Evolutionary conservation across 2,113 vertebrate species (phyloP).

Genomic region (Sitta europaea): DNA sequence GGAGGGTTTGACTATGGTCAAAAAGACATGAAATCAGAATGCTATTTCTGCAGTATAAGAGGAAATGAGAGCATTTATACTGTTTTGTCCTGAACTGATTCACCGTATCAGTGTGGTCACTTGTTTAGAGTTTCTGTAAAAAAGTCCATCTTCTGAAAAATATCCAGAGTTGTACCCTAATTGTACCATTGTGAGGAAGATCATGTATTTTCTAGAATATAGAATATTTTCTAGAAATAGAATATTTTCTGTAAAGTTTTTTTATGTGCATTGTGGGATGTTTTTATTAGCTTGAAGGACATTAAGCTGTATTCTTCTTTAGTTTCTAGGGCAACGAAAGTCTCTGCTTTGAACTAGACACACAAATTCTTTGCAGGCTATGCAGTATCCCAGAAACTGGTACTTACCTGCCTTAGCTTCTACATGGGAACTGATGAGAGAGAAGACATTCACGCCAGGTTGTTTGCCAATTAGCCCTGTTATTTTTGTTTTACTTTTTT

Average conservation of each 20-base stretch:
- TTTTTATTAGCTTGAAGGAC: conserved; percentile 50
- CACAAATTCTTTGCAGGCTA: neutral
- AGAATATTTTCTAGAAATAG: neutral
- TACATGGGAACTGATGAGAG: neutral
- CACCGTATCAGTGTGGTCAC: neutral
- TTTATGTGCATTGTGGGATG: neutral
- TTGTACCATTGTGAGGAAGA: neutral
- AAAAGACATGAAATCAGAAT: neutral
- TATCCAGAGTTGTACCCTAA: neutral
- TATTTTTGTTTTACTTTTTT: neutral
- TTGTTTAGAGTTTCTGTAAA: neutral
- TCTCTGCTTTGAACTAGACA: neutral
- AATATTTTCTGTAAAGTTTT: neutral
- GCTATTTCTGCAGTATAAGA: neutral
- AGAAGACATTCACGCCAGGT: neutral
- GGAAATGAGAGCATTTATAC: neutral
- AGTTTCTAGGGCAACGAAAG: conserved; percentile 42
- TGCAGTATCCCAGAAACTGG: neutral
- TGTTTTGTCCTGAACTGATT: neutral
- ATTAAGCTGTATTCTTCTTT: neutral
- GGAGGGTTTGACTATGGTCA: neutral
- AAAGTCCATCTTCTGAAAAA: neutral
- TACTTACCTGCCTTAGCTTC: neutral
- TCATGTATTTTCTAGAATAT: too few relatives aligned
- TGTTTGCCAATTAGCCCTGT: neutral